Evolutionary conservation across 2,797 vertebrate species (phyloP).

Genomic region (Scolopax bukidnonensis): DNA sequence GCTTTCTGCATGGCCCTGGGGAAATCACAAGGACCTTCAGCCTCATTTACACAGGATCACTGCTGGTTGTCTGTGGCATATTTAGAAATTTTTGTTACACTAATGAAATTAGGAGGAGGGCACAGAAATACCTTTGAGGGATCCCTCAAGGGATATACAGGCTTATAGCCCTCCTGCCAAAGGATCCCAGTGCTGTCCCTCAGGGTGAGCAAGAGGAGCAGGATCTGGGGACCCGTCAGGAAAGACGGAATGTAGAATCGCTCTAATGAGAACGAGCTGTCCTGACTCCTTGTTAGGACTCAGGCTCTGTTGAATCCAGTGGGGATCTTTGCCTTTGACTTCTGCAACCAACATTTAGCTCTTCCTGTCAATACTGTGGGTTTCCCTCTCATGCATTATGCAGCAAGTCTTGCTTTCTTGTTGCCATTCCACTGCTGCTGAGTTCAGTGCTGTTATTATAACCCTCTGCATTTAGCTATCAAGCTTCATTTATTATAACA

Average conservation of each 20-base stretch:
- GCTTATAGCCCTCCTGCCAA: neutral
- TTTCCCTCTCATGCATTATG: neutral
- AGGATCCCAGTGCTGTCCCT: neutral
- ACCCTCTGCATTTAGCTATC: neutral
- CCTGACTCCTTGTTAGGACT: neutral
- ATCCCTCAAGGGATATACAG: neutral
- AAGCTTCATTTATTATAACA: conserved; percentile 9
- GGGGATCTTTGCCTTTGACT: neutral
- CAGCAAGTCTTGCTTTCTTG: neutral
- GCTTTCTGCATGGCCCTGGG: neutral
- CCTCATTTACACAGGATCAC: rapidly evolving
- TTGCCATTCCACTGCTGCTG: neutral
- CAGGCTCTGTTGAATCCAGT: neutral
- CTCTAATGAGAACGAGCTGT: neutral
- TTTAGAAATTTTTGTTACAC: neutral
- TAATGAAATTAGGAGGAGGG: neutral
- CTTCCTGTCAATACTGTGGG: neutral
- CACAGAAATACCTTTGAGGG: neutral
- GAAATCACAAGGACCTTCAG: neutral
- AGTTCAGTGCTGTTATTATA: neutral
- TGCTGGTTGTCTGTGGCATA: neutral
- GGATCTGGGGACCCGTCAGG: neutral
- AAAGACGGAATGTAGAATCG: neutral
- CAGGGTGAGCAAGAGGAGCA: neutral
- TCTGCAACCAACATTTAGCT: neutral